Evolutionary conservation across 2,113 vertebrate genomes (phyloP).

Genomic region (Isichthys henryi): DNA sequence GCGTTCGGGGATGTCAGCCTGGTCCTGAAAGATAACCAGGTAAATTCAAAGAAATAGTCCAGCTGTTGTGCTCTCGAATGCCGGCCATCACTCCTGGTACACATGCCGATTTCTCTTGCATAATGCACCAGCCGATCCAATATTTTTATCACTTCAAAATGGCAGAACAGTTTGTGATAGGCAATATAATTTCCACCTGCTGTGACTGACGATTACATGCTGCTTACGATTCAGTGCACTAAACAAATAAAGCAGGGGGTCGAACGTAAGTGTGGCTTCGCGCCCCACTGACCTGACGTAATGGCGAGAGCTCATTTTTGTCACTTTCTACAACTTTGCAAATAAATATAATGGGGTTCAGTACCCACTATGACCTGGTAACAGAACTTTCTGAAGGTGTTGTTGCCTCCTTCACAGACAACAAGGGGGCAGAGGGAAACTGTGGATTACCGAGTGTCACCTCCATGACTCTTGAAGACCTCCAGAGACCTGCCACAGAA

Average conservation of each 20-base stretch:
- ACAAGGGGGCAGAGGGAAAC: neutral
- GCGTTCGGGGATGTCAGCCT: neutral
- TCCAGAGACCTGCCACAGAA: conserved; percentile 33
- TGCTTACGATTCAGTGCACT: neutral
- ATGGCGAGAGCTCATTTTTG: neutral
- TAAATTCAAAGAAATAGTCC: neutral
- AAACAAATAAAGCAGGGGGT: neutral
- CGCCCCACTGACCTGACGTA: neutral
- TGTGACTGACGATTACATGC: neutral
- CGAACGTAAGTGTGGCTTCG: neutral
- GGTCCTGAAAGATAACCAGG: neutral
- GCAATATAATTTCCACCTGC: neutral
- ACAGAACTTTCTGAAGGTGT: neutral
- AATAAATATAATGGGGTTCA: neutral
- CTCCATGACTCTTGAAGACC: neutral
- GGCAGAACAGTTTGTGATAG: neutral
- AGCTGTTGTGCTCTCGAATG: neutral
- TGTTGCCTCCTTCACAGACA: neutral
- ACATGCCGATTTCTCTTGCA: neutral
- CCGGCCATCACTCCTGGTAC: neutral
- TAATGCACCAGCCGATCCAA: neutral
- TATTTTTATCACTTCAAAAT: neutral
- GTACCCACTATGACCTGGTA: neutral
- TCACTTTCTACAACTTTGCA: neutral
- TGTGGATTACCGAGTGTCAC: neutral